Base-by-base conservation (phyloP, 2,113 vertebrate species). In the Grammomys dolichurus region DNA sequence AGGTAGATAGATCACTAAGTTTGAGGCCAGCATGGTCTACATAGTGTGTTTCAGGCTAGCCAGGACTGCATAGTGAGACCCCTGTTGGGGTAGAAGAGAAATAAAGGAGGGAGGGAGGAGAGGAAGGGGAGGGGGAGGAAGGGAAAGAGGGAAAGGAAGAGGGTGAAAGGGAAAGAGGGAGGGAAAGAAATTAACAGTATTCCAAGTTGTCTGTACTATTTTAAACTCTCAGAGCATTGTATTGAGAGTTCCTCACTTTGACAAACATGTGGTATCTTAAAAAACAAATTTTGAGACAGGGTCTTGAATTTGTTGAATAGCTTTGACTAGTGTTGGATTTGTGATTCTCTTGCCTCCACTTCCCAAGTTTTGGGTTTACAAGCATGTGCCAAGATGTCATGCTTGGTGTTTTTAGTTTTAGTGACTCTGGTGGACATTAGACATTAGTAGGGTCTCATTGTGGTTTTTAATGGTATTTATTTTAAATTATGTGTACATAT, bases 351-450 rank as follows among this genome's bases (percentile, higher is more conserved):
- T 78, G 46, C 46, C 46, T 78, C 46, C 26, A 77, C 46, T 77
- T 77, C 16, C 28, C 48, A 54, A 9, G 48, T 80, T 54, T 33
- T 54, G 17, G 48, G 48, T 54, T 80, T 80, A 20, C 19, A 54
- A 51, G 48, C 48, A 12, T 22, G 48, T 54, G 31, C 48, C 77
- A 80, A 13, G 20, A 36, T 80, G 28, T 36, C 48, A 36, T 20
- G 48, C 33, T 54, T 85, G 46, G 70, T 84, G 9, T 84, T 84
- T 95, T 77, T 80, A 43, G 73, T 91, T 91, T 93, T 48, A 89
- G 10, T 16, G 86, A 28, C 91, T 96, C 36, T 94, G 40, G 46
- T 87, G 9, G 67, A 69, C 28, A 33, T 67, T 31, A 67, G 43
- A 13, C 67, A 4, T 92, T 91, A 85, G 26, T 86, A 69, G 33